Percentiles rank a stretch among this genome's conserved stretches.
phyloP scores from a whole-genome alignment of 1,140 invertebrate species.

The Eriosoma lanigerum region DNA sequence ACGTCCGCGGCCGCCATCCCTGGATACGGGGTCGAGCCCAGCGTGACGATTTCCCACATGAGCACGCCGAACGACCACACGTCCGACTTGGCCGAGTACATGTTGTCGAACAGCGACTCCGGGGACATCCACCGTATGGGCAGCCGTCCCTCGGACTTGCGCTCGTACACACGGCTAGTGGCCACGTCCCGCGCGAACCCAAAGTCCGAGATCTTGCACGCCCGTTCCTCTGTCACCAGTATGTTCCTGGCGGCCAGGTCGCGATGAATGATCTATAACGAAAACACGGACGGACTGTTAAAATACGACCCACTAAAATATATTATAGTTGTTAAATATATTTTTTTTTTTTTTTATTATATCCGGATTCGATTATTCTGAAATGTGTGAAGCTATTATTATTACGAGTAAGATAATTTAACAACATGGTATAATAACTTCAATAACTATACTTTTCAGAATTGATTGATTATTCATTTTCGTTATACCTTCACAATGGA shows the following conservation, averaged over 20 bases:
- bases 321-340: no score
- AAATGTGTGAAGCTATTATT: no score
- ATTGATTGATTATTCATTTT: no score
- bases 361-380: no score
- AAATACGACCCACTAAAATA: no score
- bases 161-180: constrained; percentile 82
- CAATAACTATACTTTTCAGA: no score
- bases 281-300: no score
- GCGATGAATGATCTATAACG: constrained; percentile 80
- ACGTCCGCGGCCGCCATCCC: constrained; percentile 82
- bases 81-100: constrained; percentile 88
- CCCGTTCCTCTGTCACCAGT: constrained; percentile 81
- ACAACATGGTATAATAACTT: no score
- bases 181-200: constrained; percentile 86
- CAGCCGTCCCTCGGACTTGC: constrained; percentile 80
- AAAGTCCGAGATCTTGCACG: constrained; percentile 92
- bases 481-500: no score
- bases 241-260: constrained; percentile 90
- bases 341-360: no score
- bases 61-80: constrained; percentile 92
- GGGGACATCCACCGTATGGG: constrained; percentile 89
- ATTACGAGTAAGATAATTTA: no score
- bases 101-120: constrained; percentile 87
- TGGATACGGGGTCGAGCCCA: constrained; percentile 87
- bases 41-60: constrained; percentile 89